These are phyloP conservation scores for Ooceraea biroi DNA, from an alignment of 1,140 invertebrate species.

Conservation along the genomic window DNA sequence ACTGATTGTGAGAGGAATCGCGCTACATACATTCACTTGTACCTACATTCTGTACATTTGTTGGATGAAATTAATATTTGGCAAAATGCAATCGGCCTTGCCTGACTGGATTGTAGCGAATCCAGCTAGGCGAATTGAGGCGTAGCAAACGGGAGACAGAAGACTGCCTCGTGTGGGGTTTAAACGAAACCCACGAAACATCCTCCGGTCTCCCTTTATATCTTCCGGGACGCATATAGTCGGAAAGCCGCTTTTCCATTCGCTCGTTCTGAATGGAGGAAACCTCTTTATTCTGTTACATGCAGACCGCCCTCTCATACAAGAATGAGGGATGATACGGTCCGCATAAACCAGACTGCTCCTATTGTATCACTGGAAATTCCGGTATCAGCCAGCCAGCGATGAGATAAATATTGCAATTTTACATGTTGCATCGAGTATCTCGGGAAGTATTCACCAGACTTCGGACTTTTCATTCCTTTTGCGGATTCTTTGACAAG, in stretches of 20 bases:
- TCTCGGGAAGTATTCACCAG: not conserved
- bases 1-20: slow-evolving; percentile 14
- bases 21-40: not conserved
- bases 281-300: slow-evolving; percentile 50
- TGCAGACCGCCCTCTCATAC: slow-evolving; percentile 36
- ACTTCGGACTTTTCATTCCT: not conserved
- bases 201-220: slow-evolving; percentile 45
- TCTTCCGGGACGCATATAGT: slow-evolving; percentile 45
- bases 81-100: slow-evolving; percentile 38
- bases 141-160: slow-evolving; percentile 12
- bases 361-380: slow-evolving; percentile 53
- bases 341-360: slow-evolving; percentile 33
- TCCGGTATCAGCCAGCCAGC: slow-evolving; percentile 32
- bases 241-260: slow-evolving; percentile 59
- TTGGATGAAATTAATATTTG: slow-evolving; percentile 46
- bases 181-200: slow-evolving; percentile 51
- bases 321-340: not conserved
- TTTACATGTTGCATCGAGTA: slow-evolving; percentile 43
- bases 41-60: not conserved
- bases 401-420: slow-evolving; percentile 52
- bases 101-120: slow-evolving; percentile 24
- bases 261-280: slow-evolving; percentile 46
- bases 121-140: slow-evolving; percentile 37
- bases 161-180: not conserved
- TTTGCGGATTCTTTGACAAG: not conserved